Percentiles rank a stretch among this genome's conserved stretches.
These are phyloP conservation scores for Limenitis arthemis DNA, from an alignment of 2,888 invertebrate species.

Conservation along the genomic window DNA sequence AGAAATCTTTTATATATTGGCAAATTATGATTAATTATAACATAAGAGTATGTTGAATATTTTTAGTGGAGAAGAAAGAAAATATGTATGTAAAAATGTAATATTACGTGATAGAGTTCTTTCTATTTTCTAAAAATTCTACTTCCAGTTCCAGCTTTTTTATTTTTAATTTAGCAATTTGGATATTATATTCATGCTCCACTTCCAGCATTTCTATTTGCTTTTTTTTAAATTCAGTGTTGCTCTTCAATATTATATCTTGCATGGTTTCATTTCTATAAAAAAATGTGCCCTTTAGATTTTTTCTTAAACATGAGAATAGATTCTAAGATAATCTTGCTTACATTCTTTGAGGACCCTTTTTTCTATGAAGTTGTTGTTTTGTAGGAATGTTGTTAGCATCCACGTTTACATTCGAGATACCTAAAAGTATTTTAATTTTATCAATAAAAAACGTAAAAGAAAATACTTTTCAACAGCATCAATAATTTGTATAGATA, in stretches of 20 bases:
- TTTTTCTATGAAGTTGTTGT: background rate
- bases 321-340: background rate
- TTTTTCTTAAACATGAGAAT: background rate
- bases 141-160: constrained; percentile 2
- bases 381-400: background rate
- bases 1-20: too few species aligned
- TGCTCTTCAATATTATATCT: background rate
- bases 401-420: background rate
- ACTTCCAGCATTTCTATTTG: constrained; percentile 5
- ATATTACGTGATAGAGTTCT: background rate
- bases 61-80: too few species aligned
- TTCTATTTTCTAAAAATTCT: background rate
- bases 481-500: too few species aligned
- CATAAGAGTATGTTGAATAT: too few species aligned
- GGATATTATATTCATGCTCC: background rate
- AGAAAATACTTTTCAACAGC: background rate
- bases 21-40: too few species aligned
- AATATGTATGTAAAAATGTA: too few species aligned
- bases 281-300: background rate
- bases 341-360: background rate
- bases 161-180: constrained; percentile 4
- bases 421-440: constrained; percentile 1
- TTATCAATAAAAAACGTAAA: background rate
- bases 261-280: constrained; percentile 2
- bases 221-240: background rate